Evolutionary conservation across 2,888 invertebrate genomes (phyloP).

Genomic region (Carpatolechia fugitivella): DNA sequence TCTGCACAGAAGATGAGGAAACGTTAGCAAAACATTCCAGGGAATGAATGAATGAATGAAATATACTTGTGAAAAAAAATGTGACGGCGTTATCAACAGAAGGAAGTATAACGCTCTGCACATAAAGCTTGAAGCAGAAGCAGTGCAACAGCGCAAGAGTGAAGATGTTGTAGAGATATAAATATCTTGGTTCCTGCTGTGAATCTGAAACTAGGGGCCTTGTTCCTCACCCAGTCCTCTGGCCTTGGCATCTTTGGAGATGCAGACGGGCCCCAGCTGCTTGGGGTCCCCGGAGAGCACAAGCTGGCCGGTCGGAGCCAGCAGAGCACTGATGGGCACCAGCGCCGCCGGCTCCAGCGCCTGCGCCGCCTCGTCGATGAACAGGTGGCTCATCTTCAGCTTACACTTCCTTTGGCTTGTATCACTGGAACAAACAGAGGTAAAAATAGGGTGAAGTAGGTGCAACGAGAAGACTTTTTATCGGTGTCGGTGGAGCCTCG

Average conservation of each 20-base stretch:
- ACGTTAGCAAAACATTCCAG: too few relatives aligned
- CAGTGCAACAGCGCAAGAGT: too few relatives aligned
- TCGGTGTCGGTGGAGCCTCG: not conserved
- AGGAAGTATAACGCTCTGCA: too few relatives aligned
- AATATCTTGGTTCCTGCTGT: too few relatives aligned
- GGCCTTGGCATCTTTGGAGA: constrained; percentile 78
- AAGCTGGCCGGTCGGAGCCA: constrained; percentile 75
- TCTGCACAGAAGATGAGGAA: too few relatives aligned
- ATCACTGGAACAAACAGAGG: not conserved
- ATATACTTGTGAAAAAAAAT: too few relatives aligned
- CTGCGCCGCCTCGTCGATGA: constrained; percentile 96
- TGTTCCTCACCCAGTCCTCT: constrained; percentile 83
- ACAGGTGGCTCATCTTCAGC: constrained; percentile 85
- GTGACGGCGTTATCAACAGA: too few relatives aligned
- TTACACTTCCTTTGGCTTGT: constrained; percentile 11
- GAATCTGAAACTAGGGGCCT: too few relatives aligned
- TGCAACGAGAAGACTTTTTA: not conserved
- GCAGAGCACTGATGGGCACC: constrained; percentile 83
- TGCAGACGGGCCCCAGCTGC: constrained; percentile 91
- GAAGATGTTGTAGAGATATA: too few relatives aligned
- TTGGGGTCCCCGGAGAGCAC: constrained; percentile 89
- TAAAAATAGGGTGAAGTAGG: not conserved
- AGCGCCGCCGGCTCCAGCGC: constrained; percentile 85
- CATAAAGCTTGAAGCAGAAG: too few relatives aligned
- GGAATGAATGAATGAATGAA: too few relatives aligned